These are phyloP conservation scores for Thomomys bottae DNA, from an alignment of 2,113 vertebrate genomes.

Conservation along the genomic window DNA sequence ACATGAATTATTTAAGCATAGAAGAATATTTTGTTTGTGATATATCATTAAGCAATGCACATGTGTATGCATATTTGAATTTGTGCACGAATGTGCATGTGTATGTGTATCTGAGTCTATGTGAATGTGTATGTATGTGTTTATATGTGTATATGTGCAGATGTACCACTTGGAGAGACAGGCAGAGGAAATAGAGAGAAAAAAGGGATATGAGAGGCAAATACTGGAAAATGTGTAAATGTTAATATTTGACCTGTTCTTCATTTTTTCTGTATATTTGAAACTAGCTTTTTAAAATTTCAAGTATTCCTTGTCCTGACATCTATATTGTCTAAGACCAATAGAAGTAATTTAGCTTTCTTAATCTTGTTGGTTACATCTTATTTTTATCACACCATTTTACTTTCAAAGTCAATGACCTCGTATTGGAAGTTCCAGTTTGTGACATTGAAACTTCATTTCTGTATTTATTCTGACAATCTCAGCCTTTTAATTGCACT, in stretches of 20 bases:
- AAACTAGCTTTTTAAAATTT: neutral
- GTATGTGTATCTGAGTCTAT: neutral
- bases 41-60: neutral
- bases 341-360: neutral
- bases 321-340: neutral
- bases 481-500: constrained; percentile 53
- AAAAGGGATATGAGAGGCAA: neutral
- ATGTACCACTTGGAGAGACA: neutral
- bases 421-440: neutral
- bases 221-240: neutral
- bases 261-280: constrained; percentile 2
- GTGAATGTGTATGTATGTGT: neutral
- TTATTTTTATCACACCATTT: constrained; percentile 14
- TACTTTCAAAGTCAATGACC: constrained; percentile 1
- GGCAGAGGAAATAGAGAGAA: neutral
- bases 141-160: neutral
- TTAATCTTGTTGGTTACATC: neutral
- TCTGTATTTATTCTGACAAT: constrained; percentile 14
- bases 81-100: too few species aligned
- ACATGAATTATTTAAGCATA: neutral
- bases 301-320: neutral
- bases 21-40: neutral
- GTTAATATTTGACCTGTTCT: neutral
- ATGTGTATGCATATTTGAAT: neutral
- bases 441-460: neutral